Evolutionary conservation across 2,888 invertebrate genomes (phyloP).

Genomic region (Aproaerema taeniolella): DNA sequence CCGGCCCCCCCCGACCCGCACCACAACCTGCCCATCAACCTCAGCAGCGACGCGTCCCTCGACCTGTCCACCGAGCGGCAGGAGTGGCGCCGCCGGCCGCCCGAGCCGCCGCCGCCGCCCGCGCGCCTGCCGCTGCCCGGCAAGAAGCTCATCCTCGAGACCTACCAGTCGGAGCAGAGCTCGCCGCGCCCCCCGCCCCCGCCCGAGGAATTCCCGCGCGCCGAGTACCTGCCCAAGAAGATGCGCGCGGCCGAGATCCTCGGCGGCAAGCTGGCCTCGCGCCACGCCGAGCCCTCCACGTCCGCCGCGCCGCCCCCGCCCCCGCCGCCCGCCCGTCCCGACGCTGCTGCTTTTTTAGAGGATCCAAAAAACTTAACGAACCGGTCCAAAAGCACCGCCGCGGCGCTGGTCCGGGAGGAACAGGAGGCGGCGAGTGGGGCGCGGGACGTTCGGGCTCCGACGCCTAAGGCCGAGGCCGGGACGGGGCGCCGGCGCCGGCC

Average conservation of each 20-base stretch:
- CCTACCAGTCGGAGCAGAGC: slow-evolving; percentile 44
- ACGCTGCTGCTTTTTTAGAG: slow-evolving; percentile 71
- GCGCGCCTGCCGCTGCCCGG: slow-evolving; percentile 61
- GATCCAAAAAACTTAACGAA: slow-evolving; percentile 76
- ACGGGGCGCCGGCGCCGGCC: slow-evolving; percentile 51
- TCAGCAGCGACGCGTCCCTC: slow-evolving; percentile 66
- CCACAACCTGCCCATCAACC: slow-evolving; percentile 68
- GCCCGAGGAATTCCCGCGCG: slow-evolving; percentile 44
- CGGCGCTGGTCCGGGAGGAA: slow-evolving; percentile 76
- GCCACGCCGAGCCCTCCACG: slow-evolving; percentile 36
- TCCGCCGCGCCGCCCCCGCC: slow-evolving; percentile 30
- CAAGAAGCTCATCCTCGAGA: slow-evolving; percentile 68
- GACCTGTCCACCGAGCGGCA: slow-evolving; percentile 61
- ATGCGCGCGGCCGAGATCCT: slow-evolving; percentile 72
- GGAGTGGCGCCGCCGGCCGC: slow-evolving; percentile 57
- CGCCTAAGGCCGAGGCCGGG: slow-evolving; percentile 59
- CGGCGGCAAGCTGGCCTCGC: slow-evolving; percentile 58
- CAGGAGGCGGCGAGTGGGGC: slow-evolving; percentile 73
- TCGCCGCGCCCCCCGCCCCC: slow-evolving; percentile 25
- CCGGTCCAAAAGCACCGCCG: slow-evolving; percentile 77
- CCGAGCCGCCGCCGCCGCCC: slow-evolving; percentile 37
- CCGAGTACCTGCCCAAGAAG: slow-evolving; percentile 70
- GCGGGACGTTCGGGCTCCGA: slow-evolving; percentile 69
- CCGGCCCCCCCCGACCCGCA: slow-evolving; percentile 38
- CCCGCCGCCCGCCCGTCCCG: slow-evolving; percentile 36